phyloP scores from a whole-genome alignment of 1,140 invertebrate species.

The Drosophila ohnishii region DNA sequence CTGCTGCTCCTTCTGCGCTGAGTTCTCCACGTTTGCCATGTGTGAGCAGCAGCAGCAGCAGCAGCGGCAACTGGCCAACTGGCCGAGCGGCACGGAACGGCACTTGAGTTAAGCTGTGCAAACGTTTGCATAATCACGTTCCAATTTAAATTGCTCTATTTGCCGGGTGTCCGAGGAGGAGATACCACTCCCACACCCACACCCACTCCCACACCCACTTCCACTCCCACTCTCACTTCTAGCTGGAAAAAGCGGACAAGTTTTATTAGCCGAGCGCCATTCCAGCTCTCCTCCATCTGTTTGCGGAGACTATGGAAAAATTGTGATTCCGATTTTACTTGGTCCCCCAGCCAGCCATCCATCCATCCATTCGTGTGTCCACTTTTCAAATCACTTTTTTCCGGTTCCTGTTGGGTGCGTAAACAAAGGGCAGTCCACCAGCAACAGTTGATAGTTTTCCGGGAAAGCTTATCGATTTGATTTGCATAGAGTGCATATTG shows the following conservation, averaged over 20 bases:
- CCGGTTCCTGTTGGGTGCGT: conserved; percentile 25
- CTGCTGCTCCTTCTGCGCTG: neutral
- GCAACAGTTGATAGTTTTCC: conserved; percentile 30
- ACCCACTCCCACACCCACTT: neutral
- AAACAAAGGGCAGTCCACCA: conserved; percentile 24
- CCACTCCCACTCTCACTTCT: neutral
- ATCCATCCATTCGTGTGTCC: conserved; percentile 18
- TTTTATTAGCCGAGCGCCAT: conserved; percentile 65
- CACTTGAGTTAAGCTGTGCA: conserved; percentile 81
- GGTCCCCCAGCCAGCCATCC: neutral
- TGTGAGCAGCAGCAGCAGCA: conserved; percentile 54
- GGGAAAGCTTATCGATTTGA: conserved; percentile 20
- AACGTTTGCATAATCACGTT: conserved; percentile 81
- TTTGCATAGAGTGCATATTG: conserved; percentile 18
- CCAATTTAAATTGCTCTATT: conserved; percentile 82
- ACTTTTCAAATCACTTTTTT: conserved; percentile 35
- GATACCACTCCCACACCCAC: neutral
- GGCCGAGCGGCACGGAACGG: conserved; percentile 69
- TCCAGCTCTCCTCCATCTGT: conserved; percentile 40
- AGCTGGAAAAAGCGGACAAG: conserved; percentile 61
- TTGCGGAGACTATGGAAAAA: conserved; percentile 56
- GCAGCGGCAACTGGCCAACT: conserved; percentile 65
- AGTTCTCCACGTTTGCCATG: neutral
- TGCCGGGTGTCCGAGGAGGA: conserved; percentile 33
- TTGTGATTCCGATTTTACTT: conserved; percentile 56